Evolutionary conservation across 1,140 invertebrate species (phyloP).

Genomic region (Ridgeia piscesae): DNA sequence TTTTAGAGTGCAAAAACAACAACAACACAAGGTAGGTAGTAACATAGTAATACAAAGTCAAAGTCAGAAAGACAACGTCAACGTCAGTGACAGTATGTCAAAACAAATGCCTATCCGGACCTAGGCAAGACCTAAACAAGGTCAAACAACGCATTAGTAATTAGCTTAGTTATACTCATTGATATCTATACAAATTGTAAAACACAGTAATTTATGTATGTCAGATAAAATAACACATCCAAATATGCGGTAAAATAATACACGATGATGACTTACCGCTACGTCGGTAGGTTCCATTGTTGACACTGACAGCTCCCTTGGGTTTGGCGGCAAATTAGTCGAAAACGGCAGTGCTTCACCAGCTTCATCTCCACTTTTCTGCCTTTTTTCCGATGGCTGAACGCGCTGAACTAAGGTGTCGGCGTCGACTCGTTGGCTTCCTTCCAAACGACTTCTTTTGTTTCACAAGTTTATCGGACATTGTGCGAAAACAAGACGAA

Average conservation of each 20-base stretch:
- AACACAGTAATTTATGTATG: not conserved
- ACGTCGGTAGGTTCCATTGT: not conserved
- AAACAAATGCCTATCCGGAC: too few species aligned
- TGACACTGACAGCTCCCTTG: too few species aligned
- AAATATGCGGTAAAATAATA: not conserved
- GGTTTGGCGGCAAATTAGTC: too few species aligned
- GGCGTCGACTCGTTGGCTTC: constrained; percentile 37
- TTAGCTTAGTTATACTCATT: too few species aligned
- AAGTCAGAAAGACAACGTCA: too few species aligned
- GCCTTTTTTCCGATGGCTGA: constrained; percentile 86
- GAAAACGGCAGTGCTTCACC: constrained; percentile 92
- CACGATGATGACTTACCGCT: not conserved
- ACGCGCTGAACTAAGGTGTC: constrained; percentile 96
- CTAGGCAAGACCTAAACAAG: too few species aligned
- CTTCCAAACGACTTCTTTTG: not conserved
- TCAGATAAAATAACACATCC: too few species aligned
- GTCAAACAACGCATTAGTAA: too few species aligned
- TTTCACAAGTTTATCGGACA: not conserved
- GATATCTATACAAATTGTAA: not conserved
- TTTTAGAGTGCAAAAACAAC: too few species aligned
- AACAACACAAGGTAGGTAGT: too few species aligned
- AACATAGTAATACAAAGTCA: too few species aligned
- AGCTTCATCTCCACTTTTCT: constrained; percentile 85
- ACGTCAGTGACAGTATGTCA: too few species aligned
- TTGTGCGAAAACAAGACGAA: not conserved